These are phyloP conservation scores for Chauna torquata DNA, from an alignment of 2,113 vertebrate species.

Conservation along the genomic window DNA sequence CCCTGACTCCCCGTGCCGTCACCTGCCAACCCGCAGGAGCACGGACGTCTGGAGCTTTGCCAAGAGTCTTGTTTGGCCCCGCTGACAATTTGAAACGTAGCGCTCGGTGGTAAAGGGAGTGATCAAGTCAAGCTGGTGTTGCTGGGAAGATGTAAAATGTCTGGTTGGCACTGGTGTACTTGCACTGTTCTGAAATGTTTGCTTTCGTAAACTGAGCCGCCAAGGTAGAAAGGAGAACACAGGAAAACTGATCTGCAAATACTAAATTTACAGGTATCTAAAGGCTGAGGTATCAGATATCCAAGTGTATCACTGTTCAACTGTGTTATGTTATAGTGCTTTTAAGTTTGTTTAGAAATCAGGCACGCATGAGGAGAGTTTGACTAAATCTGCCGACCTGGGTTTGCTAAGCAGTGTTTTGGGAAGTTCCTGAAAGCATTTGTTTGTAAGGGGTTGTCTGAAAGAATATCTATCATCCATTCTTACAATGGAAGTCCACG, in stretches of 20 bases:
- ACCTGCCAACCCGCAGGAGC: not conserved
- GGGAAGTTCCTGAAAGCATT: not conserved
- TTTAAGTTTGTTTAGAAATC: not conserved
- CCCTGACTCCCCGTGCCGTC: not conserved
- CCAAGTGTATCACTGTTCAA: not conserved
- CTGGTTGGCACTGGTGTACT: not conserved
- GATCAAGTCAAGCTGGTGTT: fast-evolving
- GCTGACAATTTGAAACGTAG: fast-evolving
- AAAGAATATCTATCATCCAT: not conserved
- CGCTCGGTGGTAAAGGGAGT: fast-evolving
- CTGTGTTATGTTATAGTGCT: not conserved
- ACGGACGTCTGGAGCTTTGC: not conserved
- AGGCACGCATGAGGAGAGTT: not conserved
- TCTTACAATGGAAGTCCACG: not conserved
- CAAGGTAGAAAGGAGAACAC: not conserved
- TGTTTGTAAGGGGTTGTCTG: not conserved
- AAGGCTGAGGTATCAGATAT: not conserved
- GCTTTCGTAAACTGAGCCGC: not conserved
- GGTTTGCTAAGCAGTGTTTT: not conserved
- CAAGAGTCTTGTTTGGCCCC: not conserved
- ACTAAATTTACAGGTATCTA: not conserved
- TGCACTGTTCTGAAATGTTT: not conserved
- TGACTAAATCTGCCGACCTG: not conserved
- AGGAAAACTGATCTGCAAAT: not conserved
- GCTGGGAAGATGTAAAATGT: not conserved